Conservation (phyloP, 2,797 vertebrate genomes). For the Serranus cabrilla region DNA sequence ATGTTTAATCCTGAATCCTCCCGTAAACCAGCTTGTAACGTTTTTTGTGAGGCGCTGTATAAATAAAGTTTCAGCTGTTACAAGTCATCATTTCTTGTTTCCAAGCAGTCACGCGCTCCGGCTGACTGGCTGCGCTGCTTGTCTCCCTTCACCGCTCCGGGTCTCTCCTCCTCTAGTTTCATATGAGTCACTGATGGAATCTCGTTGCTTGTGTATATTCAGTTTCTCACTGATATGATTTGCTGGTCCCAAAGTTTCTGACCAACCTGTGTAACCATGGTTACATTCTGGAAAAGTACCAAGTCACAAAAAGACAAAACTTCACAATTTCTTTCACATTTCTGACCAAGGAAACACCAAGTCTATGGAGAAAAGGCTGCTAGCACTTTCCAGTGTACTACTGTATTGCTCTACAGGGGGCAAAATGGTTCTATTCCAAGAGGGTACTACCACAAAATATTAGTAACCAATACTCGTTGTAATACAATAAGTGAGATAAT, state of each 20-base stretch:
- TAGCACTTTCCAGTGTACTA: neutral
- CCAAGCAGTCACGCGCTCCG: conserved; percentile 5
- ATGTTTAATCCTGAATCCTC: neutral
- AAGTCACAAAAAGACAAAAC: conserved; percentile 2
- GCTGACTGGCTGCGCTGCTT: conserved; percentile 26
- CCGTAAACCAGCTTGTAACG: conserved; percentile 17
- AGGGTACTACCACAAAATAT: neutral
- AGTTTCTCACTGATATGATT: conserved; percentile 48
- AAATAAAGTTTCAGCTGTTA: conserved; percentile 31
- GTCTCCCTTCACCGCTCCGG: conserved; percentile 17
- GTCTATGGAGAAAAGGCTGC: neutral
- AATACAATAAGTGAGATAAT: conserved; percentile 6
- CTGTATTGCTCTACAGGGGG: neutral
- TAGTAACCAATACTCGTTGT: neutral
- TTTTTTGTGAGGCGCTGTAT: conserved; percentile 34
- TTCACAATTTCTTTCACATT: neutral
- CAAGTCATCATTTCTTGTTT: conserved; percentile 19
- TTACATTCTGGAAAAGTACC: conserved; percentile 15
- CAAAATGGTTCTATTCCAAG: neutral
- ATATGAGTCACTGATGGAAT: conserved; percentile 37
- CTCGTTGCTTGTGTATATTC: conserved; percentile 40
- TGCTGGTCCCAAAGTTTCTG: conserved; percentile 27
- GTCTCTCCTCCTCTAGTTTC: conserved; percentile 19
- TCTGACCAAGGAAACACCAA: neutral
- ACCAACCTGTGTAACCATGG: conserved; percentile 43